phyloP scores from a whole-genome alignment of 2,888 invertebrate species.

The Gastrophysa polygoni region DNA sequence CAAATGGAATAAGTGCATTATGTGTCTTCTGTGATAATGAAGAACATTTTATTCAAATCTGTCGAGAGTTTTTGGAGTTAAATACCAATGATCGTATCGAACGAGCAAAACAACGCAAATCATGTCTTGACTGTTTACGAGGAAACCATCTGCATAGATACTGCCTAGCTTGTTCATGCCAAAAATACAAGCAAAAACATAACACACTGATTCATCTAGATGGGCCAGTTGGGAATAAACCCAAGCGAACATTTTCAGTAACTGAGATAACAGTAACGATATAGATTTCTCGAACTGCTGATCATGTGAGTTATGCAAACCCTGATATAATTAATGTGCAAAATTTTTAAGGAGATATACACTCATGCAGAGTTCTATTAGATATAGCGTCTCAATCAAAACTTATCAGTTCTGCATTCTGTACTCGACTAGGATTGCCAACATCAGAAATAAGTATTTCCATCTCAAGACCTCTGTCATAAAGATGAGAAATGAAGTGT shows the following conservation, averaged over 20 bases:
- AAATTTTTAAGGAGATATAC: not conserved
- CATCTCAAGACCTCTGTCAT: too few species aligned
- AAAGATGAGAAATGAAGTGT: too few species aligned
- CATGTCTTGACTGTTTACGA: not conserved
- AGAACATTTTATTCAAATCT: not conserved
- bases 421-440: not conserved
- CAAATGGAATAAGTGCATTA: not conserved
- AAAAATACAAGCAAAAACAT: not conserved
- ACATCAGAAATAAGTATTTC: not conserved
- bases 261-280: too few species aligned
- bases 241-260: too few species aligned
- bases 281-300: too few species aligned
- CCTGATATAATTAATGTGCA: not conserved
- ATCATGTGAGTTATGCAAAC: too few species aligned
- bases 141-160: not conserved
- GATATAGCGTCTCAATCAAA: constrained; percentile 4
- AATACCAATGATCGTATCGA: not conserved
- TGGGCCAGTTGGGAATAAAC: too few species aligned
- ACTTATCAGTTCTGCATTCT: not conserved
- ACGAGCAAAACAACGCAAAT: not conserved
- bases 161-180: not conserved
- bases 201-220: not conserved
- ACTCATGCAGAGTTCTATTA: not conserved
- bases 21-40: not conserved
- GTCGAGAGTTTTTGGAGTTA: not conserved